Conservation (phyloP, 2,888 invertebrate species). For the Agrotis puta region DNA sequence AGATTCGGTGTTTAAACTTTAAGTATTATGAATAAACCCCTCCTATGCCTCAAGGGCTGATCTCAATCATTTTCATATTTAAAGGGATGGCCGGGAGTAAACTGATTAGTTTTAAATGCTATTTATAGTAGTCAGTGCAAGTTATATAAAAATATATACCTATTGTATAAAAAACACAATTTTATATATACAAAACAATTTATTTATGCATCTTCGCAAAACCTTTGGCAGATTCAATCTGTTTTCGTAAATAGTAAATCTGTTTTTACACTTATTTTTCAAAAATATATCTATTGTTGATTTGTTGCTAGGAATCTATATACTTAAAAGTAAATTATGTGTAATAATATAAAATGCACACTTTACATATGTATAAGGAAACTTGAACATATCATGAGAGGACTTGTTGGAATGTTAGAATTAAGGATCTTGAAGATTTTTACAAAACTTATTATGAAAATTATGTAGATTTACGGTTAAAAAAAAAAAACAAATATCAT, state of each 20-base stretch:
- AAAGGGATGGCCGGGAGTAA: constrained; percentile 1
- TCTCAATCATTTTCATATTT: constrained; percentile 1
- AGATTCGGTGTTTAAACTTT: constrained; percentile 22
- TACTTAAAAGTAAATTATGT: constrained; percentile 1
- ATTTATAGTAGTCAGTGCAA: constrained; percentile 7
- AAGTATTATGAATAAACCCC: constrained; percentile 55
- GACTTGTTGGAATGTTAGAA: constrained; percentile 38
- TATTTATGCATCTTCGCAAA: constrained; percentile 13
- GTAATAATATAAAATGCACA: constrained; percentile 28
- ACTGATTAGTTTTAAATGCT: constrained; percentile 21
- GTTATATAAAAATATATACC: constrained; percentile 4
- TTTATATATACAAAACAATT: constrained; percentile 8
- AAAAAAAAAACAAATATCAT: constrained; percentile 11
- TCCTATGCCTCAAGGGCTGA: constrained; percentile 20
- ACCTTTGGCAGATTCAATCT: constrained; percentile 60
- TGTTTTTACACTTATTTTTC: constrained; percentile 33
- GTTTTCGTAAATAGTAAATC: constrained; percentile 42
- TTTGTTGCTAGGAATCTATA: constrained; percentile 9
- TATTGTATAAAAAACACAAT: constrained; percentile 5
- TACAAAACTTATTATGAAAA: constrained; percentile 15
- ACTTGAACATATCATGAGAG: constrained; percentile 68
- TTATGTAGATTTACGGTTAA: constrained; percentile 4
- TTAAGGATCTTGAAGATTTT: constrained; percentile 25
- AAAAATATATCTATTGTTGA: constrained; percentile 16
- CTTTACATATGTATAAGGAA: constrained; percentile 48